These are phyloP conservation scores for Sinosuthora webbiana DNA, from an alignment of 2,113 vertebrate species.

Conservation along the genomic window DNA sequence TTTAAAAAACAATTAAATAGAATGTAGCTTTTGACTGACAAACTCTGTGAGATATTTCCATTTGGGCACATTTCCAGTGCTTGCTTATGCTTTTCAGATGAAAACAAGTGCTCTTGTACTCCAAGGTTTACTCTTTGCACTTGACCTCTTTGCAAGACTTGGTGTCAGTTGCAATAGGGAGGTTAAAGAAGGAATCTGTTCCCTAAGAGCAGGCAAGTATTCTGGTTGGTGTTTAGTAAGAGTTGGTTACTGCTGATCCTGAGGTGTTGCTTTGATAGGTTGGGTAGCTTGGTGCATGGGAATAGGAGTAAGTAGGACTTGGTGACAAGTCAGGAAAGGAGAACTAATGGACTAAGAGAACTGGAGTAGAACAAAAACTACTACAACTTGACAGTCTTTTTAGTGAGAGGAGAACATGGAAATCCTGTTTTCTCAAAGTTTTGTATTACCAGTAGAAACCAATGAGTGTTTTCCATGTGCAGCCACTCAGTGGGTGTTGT, in stretches of 20 bases:
- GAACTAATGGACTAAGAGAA: neutral
- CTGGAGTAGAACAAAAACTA: neutral
- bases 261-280: neutral
- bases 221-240: neutral
- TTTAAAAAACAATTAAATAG: neutral
- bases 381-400: neutral
- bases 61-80: neutral
- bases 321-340: neutral
- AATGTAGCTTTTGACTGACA: neutral
- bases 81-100: neutral
- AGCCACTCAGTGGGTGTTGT: neutral
- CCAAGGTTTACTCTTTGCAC: neutral
- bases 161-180: neutral
- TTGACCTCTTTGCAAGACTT: neutral
- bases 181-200: neutral
- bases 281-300: neutral
- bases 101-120: neutral
- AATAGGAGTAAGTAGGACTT: neutral
- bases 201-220: neutral
- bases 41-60: neutral
- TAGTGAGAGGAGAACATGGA: neutral
- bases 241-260: neutral
- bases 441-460: rapidly evolving
- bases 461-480: neutral
- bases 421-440: neutral